Evolutionary conservation across 2,888 invertebrate species (phyloP).

Genomic region (Iphiclides podalirius): DNA sequence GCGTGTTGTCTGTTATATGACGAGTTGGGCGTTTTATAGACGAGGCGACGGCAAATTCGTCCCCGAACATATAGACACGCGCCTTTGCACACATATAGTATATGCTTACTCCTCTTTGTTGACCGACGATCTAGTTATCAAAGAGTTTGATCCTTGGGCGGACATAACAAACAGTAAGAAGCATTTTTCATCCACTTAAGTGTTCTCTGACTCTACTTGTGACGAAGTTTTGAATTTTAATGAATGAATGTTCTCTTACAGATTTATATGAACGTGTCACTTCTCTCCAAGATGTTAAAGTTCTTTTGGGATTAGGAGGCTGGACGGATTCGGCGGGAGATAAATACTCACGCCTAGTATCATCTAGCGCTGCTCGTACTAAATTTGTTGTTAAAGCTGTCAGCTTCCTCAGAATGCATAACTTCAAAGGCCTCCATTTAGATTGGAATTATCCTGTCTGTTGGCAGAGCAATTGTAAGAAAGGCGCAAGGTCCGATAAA

Average conservation of each 20-base stretch:
- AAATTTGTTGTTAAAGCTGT: slow-evolving; percentile 86
- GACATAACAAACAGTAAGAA: slow-evolving; percentile 90
- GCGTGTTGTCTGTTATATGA: slow-evolving; percentile 90
- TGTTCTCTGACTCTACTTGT: too few species aligned
- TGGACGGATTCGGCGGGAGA: slow-evolving; percentile 96
- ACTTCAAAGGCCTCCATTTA: slow-evolving; percentile 92
- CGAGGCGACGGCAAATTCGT: slow-evolving; percentile 91
- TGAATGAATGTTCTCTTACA: too few species aligned
- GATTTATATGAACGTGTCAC: slow-evolving; percentile 90
- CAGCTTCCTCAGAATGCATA: slow-evolving; percentile 85
- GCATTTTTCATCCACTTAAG: too few species aligned
- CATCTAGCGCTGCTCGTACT: slow-evolving; percentile 82
- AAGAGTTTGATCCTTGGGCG: slow-evolving; percentile 92
- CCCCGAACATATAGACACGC: slow-evolving; percentile 90
- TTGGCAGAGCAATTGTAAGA: slow-evolving; percentile 94
- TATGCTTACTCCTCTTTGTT: slow-evolving; percentile 95
- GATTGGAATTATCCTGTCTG: slow-evolving; percentile 98
- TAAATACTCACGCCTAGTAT: slow-evolving; percentile 90
- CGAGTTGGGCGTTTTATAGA: slow-evolving; percentile 94
- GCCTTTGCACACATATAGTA: slow-evolving; percentile 92
- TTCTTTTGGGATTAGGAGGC: slow-evolving; percentile 93
- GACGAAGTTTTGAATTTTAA: too few species aligned
- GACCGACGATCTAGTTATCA: slow-evolving; percentile 86
- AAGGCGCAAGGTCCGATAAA: slow-evolving; percentile 88
- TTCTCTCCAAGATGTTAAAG: slow-evolving; percentile 82